Evolutionary conservation across 2,888 invertebrate species (phyloP), one percentile per base, ranked within the genome.

Genomic region (Ariolimax columbianus): DNA sequence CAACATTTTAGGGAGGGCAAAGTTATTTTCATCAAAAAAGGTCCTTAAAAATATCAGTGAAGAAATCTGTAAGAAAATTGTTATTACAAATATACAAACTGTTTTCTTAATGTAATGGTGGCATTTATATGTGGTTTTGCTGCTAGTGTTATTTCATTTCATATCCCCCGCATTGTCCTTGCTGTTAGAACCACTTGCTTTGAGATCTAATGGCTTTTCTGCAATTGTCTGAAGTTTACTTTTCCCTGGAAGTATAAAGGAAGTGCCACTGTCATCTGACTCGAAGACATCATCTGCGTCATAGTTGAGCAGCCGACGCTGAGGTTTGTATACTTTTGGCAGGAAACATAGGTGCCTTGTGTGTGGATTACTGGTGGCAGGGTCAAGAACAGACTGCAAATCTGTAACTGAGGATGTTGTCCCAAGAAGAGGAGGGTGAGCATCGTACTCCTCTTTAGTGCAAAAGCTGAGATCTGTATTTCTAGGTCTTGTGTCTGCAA

Each of bases 241-340:
- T 40, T 83, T 87, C 23, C 83, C 72, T 63, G 86, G 86, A 14
- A 88, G 80, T 40, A 89, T 83, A 3, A 90, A 91, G 2, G 91
- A 91, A 51, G 86, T 66, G 3, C 70, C 90, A 86, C 91, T 91
- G 86, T 92, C 91, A 79, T 92, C 92, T 30, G 91, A 91, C 79
- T 92, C 92, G 89, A 92, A 92, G 36, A 92, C 92, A 83, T 92
- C 92, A 88, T 92, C 92, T 17, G 90, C 90, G 86, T 90, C 91
- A 79, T 92, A 91, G 81, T 89, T 90, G 84, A 92, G 88, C 33
- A 92, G 85, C 26, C 91, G 83, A 68, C 92, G 88, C 86, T 91
- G 91, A 38, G 92, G 92, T 81, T 88, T 87, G 85, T 92, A 92
- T 19, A 86, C 83, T 86, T 83, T 73, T 87, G 84, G 79, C 81